Percentiles rank a stretch among this genome's conserved stretches.
These are phyloP conservation scores for Watsonalla binaria DNA, from an alignment of 2,888 invertebrate species.

Conservation along the genomic window DNA sequence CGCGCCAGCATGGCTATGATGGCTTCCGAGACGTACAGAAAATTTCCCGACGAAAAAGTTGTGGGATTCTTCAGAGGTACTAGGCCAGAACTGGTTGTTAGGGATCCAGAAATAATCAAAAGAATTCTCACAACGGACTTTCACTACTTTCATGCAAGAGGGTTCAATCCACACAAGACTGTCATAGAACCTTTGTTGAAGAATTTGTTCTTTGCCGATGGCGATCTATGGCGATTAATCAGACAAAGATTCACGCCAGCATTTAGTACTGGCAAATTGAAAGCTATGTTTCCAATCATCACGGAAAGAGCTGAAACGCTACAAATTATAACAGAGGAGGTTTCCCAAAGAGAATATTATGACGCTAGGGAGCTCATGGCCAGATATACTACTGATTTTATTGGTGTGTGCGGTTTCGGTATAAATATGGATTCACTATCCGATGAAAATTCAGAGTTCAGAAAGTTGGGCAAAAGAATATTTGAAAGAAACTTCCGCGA, in stretches of 20 bases:
- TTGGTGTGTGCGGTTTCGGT: slow-evolving; percentile 66
- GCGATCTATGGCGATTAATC: slow-evolving; percentile 60
- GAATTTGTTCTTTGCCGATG: slow-evolving; percentile 64
- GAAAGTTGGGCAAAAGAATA: slow-evolving; percentile 57
- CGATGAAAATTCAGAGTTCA: slow-evolving; percentile 58
- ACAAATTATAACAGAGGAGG: slow-evolving; percentile 46
- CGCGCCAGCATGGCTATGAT: slow-evolving; percentile 54
- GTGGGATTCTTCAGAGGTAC: slow-evolving; percentile 57
- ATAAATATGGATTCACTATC: slow-evolving; percentile 56
- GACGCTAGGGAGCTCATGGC: slow-evolving; percentile 66
- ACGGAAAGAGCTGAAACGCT: slow-evolving; percentile 58
- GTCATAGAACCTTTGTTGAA: slow-evolving; percentile 56
- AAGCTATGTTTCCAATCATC: slow-evolving; percentile 65
- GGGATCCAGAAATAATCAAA: slow-evolving; percentile 61
- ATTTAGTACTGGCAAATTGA: slow-evolving; percentile 62
- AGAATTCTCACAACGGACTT: slow-evolving; percentile 57
- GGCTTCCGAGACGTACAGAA: slow-evolving; percentile 50
- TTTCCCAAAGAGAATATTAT: slow-evolving; percentile 41
- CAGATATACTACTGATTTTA: slow-evolving; percentile 65
- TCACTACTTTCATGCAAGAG: slow-evolving; percentile 52
- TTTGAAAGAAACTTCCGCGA: slow-evolving; percentile 51
- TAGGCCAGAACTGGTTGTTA: slow-evolving; percentile 51
- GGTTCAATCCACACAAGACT: slow-evolving; percentile 48
- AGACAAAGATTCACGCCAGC: slow-evolving; percentile 61
- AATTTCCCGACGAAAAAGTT: slow-evolving; percentile 58